Conservation (phyloP, 92 coral and sea anemone species). For the Bergia puertoricense region DNA sequence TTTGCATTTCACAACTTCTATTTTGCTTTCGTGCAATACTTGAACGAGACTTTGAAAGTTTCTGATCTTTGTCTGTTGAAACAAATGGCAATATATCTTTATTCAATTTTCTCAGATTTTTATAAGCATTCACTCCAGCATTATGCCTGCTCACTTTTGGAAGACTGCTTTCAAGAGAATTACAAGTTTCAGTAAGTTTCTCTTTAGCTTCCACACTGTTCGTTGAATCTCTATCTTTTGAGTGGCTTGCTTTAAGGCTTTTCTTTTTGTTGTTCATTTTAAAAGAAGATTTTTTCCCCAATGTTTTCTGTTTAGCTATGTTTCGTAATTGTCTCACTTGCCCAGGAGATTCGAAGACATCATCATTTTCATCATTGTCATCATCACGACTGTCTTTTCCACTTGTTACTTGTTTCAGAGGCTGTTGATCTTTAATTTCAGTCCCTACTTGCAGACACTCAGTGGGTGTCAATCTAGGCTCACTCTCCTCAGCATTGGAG, state of each 20-base stretch:
- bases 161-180: background rate
- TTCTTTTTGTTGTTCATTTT: slow-evolving; percentile 19
- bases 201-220: background rate
- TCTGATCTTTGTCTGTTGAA: background rate
- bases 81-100: background rate
- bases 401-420: background rate
- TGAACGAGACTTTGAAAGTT: slow-evolving; percentile 3
- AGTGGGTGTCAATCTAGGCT: background rate
- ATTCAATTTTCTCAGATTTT: background rate
- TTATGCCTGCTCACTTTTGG: background rate
- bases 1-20: background rate
- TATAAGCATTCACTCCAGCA: background rate
- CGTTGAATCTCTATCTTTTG: background rate
- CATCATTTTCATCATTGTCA: background rate
- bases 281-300: background rate
- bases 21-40: background rate
- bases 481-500: background rate
- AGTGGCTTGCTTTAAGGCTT: background rate
- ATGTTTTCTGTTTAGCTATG: background rate
- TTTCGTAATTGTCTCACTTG: background rate
- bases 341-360: background rate
- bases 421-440: background rate
- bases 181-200: background rate
- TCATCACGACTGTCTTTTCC: background rate
- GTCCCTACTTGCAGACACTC: background rate